Evolutionary conservation across 2,113 vertebrate species (phyloP).

Genomic region (Cochlearius cochlearius): DNA sequence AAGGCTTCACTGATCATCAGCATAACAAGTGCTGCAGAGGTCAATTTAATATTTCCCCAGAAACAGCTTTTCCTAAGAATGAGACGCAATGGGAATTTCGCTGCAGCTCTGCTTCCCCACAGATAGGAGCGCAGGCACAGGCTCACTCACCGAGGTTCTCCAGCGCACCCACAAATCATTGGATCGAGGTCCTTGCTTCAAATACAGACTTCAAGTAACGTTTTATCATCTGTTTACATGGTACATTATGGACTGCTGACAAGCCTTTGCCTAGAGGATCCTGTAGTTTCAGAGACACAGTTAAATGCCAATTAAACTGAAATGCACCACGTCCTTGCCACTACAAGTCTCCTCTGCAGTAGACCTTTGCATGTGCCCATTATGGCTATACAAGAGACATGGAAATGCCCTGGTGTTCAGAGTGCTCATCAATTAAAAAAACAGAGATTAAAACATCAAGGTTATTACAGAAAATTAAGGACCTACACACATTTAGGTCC

Average conservation of each 20-base stretch:
- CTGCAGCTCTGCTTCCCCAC: neutral
- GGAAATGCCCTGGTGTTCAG: neutral
- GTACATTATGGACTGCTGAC: neutral
- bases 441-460: neutral
- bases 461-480: neutral
- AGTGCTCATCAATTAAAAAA: neutral
- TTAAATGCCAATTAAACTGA: neutral
- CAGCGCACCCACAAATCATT: neutral
- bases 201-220: neutral
- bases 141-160: neutral
- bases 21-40: neutral
- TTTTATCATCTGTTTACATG: neutral
- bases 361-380: neutral
- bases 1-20: neutral
- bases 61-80: neutral
- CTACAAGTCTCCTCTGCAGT: neutral
- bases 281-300: neutral
- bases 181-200: neutral
- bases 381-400: neutral
- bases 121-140: neutral
- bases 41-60: neutral
- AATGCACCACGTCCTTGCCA: neutral
- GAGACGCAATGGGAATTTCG: accelerated
- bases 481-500: neutral
- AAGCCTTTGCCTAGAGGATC: neutral